Evolutionary conservation across 2,113 vertebrate species (phyloP).

Genomic region (Saguinus midas): DNA sequence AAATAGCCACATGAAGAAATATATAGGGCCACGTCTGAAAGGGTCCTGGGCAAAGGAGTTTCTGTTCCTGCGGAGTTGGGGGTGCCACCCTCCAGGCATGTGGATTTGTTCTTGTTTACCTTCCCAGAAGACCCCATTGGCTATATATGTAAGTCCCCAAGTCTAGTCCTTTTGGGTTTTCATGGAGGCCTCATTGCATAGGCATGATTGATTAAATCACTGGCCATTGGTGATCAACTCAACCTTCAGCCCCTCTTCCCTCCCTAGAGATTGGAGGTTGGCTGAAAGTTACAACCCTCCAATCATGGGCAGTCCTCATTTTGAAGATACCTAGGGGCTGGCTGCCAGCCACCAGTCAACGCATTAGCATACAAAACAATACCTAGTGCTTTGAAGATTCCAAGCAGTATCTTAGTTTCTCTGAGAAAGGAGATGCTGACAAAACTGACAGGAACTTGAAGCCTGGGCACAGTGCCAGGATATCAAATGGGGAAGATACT

Average conservation of each 20-base stretch:
- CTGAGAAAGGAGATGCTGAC: not conserved
- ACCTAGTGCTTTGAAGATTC: not conserved
- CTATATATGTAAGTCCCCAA: not conserved
- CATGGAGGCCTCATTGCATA: not conserved
- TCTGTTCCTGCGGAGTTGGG: not conserved
- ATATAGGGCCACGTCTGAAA: not conserved
- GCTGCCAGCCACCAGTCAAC: not conserved
- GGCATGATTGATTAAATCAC: not conserved
- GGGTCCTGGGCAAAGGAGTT: not conserved
- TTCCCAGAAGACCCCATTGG: not conserved
- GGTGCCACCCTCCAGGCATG: not conserved
- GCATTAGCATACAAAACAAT: not conserved
- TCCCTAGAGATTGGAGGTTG: not conserved
- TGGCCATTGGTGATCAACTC: not conserved
- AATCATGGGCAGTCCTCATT: not conserved
- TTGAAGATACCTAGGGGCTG: not conserved
- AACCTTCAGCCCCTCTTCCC: not conserved
- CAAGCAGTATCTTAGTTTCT: not conserved
- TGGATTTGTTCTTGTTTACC: not conserved
- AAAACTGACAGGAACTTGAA: not conserved
- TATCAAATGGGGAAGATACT: not conserved
- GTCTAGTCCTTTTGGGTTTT: not conserved
- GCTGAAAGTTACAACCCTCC: not conserved
- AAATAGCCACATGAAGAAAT: not conserved
- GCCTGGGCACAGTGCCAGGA: not conserved